phyloP scores from a whole-genome alignment of 2,888 invertebrate species.

The Sphecodes monilicornis region DNA sequence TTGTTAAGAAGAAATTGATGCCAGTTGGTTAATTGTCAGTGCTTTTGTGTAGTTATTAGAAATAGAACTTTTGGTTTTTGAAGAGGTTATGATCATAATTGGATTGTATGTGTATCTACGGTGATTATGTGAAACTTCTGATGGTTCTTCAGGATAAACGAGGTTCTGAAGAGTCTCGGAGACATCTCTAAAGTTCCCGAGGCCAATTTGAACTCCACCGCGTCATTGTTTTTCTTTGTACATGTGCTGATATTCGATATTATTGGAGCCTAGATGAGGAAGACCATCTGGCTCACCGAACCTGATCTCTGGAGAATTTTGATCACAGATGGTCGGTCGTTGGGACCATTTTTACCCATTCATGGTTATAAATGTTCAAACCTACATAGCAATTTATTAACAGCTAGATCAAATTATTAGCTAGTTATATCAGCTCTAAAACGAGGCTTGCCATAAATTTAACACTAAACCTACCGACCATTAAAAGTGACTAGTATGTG shows the following conservation, averaged over 20 bases:
- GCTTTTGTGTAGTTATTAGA: too few relatives aligned
- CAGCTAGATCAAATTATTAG: neutral
- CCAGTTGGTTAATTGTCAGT: neutral
- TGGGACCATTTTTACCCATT: neutral
- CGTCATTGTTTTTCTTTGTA: neutral
- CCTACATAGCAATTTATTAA: neutral
- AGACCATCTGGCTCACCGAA: neutral
- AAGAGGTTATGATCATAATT: neutral
- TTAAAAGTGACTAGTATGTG: too few relatives aligned
- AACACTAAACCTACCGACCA: too few relatives aligned
- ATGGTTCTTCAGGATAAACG: neutral
- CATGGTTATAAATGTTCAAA: neutral
- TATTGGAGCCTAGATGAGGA: neutral
- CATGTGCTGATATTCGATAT: neutral
- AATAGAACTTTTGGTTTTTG: neutral
- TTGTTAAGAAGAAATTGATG: too few relatives aligned
- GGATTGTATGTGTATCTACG: too few relatives aligned
- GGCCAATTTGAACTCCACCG: neutral
- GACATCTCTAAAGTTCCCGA: neutral
- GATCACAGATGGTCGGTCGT: neutral
- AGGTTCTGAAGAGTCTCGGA: neutral
- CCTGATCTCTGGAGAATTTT: neutral
- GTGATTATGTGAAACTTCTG: conserved; percentile 2
- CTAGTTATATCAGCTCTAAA: too few relatives aligned
- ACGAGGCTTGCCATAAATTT: too few relatives aligned